phyloP scores from a whole-genome alignment of 2,113 vertebrate species.

The Microtus richardsoni region DNA sequence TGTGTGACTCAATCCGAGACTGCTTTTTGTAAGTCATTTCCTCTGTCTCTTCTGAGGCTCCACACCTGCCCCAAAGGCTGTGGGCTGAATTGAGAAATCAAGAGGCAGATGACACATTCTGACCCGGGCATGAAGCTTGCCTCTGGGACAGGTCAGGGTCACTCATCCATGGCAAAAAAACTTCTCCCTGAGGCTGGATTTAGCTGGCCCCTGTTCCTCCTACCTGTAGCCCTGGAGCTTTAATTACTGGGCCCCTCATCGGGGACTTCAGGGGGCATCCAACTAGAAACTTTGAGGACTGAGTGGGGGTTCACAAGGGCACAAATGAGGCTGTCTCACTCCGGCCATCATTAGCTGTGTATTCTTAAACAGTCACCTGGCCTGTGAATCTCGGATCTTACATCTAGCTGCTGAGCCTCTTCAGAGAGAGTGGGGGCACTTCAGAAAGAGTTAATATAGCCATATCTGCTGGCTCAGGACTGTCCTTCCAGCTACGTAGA shows the following conservation, averaged over 20 bases:
- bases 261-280: neutral
- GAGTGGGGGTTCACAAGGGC: neutral
- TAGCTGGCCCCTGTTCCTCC: neutral
- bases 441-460: neutral
- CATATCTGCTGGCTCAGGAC: neutral
- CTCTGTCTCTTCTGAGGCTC: conserved; percentile 57
- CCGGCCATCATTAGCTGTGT: neutral
- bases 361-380: neutral
- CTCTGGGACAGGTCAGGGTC: neutral
- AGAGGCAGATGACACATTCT: conserved; percentile 46
- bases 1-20: conserved; percentile 71
- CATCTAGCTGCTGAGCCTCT: neutral
- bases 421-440: neutral
- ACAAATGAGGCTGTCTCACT: neutral
- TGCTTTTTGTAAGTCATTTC: conserved; percentile 73
- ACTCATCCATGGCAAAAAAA: neutral
- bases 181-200: neutral
- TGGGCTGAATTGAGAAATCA: conserved; percentile 67
- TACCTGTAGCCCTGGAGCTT: neutral
- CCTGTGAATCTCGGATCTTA: neutral
- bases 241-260: neutral
- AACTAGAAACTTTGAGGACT: neutral
- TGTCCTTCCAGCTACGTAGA: neutral
- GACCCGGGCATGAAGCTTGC: neutral
- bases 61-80: conserved; percentile 29